Base-by-base conservation (phyloP, 2,888 invertebrate species). In the Eubasilissa splendida region DNA sequence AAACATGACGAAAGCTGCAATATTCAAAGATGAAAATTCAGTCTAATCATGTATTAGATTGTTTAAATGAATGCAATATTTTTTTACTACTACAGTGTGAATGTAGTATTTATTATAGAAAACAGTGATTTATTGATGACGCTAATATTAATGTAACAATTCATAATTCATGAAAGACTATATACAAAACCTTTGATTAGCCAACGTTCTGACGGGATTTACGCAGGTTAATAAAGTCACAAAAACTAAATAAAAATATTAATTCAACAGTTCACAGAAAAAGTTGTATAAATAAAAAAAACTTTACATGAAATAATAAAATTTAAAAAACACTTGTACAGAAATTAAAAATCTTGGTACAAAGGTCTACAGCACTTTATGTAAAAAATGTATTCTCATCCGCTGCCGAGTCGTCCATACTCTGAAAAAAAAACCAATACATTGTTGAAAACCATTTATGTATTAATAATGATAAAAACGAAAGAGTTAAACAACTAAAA, bases 341-440 rank as follows among this genome's bases (percentile, higher is more conserved):
- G 59, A 59, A 58, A 74, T 74, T 59, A 74, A 59, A 59, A 33
- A 42, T 74, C n/a, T 74, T 31, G 10, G 54, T 71, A 71, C 12
- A 71, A 71, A 68, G 33, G 50, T 50, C 50, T 76, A 11, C 58
- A 52, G 56, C 65, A 65, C 75, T 52, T 33, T 42, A 52, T 65
- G 76, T 89, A 89, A 90, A 89, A 89, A 42, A 89, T 90, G 90
- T 90, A 85, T 90, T 89, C 84, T 91, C 90, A 85, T 91, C 90
- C 85, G 88, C 89, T 85, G 88, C 7, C 7, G 42, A 84, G 82
- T 76, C 65, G 70, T 82, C 82, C 77, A 79, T 71, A 59, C 54
- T 70, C 83, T 83, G 80, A 58, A 83, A 83, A 75, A 76, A 74
- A 12, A 78, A 52, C 70, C 70, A 70, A 70, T 56, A 50, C 3